Evolutionary conservation across 2,113 vertebrate species (phyloP), one percentile per base, ranked within the genome.

Genomic region (Triplophysa siluroides): DNA sequence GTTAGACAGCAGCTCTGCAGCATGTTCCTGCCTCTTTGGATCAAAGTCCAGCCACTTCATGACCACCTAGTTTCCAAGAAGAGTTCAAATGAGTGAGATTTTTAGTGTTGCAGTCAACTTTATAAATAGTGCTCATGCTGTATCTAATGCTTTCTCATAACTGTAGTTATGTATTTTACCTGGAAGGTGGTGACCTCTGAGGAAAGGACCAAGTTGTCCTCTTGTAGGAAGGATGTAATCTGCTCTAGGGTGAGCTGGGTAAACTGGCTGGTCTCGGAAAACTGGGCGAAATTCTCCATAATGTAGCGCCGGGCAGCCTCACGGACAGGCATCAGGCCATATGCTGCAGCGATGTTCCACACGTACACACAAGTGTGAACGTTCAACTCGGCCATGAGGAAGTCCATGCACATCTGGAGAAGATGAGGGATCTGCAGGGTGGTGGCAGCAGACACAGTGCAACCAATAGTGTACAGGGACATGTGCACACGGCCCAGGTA

Each of bases 1-100:
- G 6, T 94, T 92, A 47, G 91, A 86, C 78, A 96, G 88, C 43
- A 95, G 91, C 75, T 93, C 93, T 0, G 91, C 90, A 0, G 93
- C 92, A 0, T 93, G 92, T 19, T 16, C 45, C 54, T 92, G 90
- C 0, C 93, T 90, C 50, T 91, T 87, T 0, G 89, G 72, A 61
- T 95, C 94, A 1, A 94, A 95, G 83, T 96, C 93, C 24, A 96
- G 87, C 95, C 94, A 96, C 85, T 85, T 94, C 90, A 93, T 91
- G 77, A 92, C 92, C 64, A 93, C 79, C 92, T 94, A 89, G 1
- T 43, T 66, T 77, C 58, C 29, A 77, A 50, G 8, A 60, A n/a
- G 47, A 12, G n/a, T 12, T 65, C 9, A 65, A 66, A 4, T 61
- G 52, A 82, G 29, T 62, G 12, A 23, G 24, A 58, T 61, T 52